Base-by-base conservation (phyloP, 2,797 vertebrate genomes). In the Buphagus erythrorhynchus region DNA sequence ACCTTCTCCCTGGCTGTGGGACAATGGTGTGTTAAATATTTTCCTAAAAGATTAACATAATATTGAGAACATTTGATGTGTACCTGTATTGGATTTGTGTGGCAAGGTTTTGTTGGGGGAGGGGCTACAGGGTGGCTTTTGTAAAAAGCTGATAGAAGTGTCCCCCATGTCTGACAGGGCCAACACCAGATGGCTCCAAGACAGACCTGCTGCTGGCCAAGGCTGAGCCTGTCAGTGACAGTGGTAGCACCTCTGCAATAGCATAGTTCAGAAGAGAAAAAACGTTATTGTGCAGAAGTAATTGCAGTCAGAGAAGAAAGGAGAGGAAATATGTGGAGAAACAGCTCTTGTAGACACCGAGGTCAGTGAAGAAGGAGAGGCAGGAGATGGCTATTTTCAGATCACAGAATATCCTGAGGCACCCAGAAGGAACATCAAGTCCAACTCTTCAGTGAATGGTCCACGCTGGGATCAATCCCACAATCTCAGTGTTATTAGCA, bases 181-280 rank as follows among this genome's bases (percentile, higher is more conserved):
- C 17, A 46, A 19, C 26, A 33, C 10, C 46, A 31, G 22, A 31
- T 16, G 26, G 31, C 31, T 68, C 35, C 21, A 31, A 22, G 40
- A 45, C 18, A 26, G 33, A 19, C 20, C 52, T 0, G 0, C 10
- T 0, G 0, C 24, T 59, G 52, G 25, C 54, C 61, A 59, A 52
- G 67, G 29, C 68, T 1, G 1, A 73, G 61, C 35, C 62, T 10
- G 11, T 61, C 35, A 12, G 11, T 13, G 48, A 19, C 55, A 16
- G 26, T 16, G 62, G 69, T 12, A 28, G 48, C 35, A 54, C 31
- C 35, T 81, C 40, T 35, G 54, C 5, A 0, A 14, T 24, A 48
- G 48, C 7, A 12, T 20, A 8, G 16, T 24, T 48, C 24, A 61
- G 54, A 46, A 45, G 8, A 58, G 17, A 26, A 46, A 59, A 58